These are phyloP conservation scores for Cyanocitta stelleri DNA, from an alignment of 2,113 vertebrate species.

Conservation along the genomic window DNA sequence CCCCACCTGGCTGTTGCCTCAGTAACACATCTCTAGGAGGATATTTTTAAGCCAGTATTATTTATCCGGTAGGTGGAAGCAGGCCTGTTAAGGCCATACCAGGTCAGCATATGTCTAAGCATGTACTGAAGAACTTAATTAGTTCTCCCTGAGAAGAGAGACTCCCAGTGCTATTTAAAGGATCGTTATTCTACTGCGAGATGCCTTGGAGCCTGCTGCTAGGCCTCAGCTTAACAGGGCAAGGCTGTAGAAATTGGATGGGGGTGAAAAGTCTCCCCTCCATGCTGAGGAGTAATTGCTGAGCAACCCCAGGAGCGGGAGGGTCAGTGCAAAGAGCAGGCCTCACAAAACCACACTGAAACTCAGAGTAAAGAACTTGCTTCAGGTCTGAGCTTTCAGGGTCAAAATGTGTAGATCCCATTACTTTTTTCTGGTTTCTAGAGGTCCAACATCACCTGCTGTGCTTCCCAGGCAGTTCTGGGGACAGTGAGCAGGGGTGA, in stretches of 20 bases:
- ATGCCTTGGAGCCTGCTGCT: neutral
- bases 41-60: conserved; percentile 2
- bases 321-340: neutral
- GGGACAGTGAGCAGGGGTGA: neutral
- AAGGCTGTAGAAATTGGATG: neutral
- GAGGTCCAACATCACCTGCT: neutral
- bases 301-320: neutral
- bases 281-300: neutral
- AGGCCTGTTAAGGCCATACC: neutral
- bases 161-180: conserved; percentile 28
- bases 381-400: neutral
- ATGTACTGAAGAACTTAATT: conserved; percentile 42
- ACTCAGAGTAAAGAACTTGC: neutral
- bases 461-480: neutral
- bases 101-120: conserved; percentile 57
- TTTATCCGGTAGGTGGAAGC: conserved; percentile 25
- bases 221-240: neutral
- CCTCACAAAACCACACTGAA: neutral
- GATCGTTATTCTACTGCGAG: neutral
- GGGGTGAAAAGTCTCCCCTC: neutral
- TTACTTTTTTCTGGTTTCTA: neutral
- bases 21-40: conserved; percentile 11
- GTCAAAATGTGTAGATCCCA: neutral
- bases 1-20: conserved; percentile 37
- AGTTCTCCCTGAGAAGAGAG: conserved; percentile 35